These are phyloP conservation scores for Subanguina moxae DNA, from an alignment of 1,140 invertebrate species.

Conservation along the genomic window DNA sequence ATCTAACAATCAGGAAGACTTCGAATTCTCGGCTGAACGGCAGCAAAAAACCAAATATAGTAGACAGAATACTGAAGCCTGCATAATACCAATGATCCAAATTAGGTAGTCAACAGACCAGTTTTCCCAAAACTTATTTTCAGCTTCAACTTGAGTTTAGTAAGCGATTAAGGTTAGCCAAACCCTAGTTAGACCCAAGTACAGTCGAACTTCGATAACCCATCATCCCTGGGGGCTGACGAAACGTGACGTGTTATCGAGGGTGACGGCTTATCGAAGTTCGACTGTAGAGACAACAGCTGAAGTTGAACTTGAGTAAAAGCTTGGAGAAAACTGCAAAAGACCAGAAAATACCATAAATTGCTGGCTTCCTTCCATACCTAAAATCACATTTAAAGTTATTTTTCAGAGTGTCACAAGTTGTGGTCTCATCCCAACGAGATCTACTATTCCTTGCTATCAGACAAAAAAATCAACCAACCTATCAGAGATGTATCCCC, in stretches of 20 bases:
- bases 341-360: constrained; percentile 14
- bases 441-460: too few relatives aligned
- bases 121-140: neutral
- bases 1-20: constrained; percentile 55
- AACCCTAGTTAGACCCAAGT: neutral
- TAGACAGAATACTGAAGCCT: constrained; percentile 49
- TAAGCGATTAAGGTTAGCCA: too few relatives aligned
- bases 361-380: neutral
- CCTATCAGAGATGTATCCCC: constrained; percentile 53
- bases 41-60: constrained; percentile 55
- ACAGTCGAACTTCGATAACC: too few relatives aligned
- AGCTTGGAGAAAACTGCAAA: constrained; percentile 4
- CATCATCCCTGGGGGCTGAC: too few relatives aligned
- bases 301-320: too few relatives aligned
- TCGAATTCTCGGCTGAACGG: constrained; percentile 55
- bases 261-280: too few relatives aligned
- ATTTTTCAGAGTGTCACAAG: too few relatives aligned
- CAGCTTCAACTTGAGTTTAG: neutral
- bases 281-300: too few relatives aligned
- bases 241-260: too few relatives aligned
- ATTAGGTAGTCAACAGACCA: neutral
- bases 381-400: too few relatives aligned
- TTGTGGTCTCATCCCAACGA: too few relatives aligned
- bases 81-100: constrained; percentile 46
- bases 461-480: neutral